These are phyloP conservation scores for Steinernema hermaphroditum DNA, from an alignment of 2,888 invertebrate species.

Conservation along the genomic window DNA sequence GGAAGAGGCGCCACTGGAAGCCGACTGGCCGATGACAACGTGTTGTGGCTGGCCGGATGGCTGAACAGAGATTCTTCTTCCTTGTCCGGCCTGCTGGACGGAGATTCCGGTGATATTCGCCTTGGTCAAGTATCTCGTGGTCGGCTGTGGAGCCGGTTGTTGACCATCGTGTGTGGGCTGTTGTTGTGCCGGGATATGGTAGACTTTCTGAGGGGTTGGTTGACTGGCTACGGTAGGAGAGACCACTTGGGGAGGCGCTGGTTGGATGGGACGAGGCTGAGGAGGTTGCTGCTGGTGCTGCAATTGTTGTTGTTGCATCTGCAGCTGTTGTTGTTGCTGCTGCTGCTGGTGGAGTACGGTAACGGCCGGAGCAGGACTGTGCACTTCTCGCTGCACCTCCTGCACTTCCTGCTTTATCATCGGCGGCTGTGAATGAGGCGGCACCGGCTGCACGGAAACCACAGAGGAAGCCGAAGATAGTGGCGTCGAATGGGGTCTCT, in stretches of 20 bases:
- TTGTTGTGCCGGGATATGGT: neutral
- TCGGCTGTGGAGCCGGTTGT: neutral
- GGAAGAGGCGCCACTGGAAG: neutral
- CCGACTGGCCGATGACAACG: neutral
- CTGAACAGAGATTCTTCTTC: neutral
- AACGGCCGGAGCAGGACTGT: constrained; percentile 9
- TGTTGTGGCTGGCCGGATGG: neutral
- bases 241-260: neutral
- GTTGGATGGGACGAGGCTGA: neutral
- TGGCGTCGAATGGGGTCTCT: neutral
- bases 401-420: neutral
- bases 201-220: neutral
- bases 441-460: neutral
- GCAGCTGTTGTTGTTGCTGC: neutral
- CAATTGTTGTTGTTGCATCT: neutral
- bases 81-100: neutral
- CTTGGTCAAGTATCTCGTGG: neutral
- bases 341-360: neutral
- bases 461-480: neutral
- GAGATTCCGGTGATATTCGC: neutral
- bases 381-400: neutral
- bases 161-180: neutral
- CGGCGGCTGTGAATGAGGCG: neutral
- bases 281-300: neutral
- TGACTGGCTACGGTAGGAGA: neutral